These are phyloP conservation scores for Auanema sp. DNA, from an alignment of 2,888 invertebrate genomes.

Conservation along the genomic window DNA sequence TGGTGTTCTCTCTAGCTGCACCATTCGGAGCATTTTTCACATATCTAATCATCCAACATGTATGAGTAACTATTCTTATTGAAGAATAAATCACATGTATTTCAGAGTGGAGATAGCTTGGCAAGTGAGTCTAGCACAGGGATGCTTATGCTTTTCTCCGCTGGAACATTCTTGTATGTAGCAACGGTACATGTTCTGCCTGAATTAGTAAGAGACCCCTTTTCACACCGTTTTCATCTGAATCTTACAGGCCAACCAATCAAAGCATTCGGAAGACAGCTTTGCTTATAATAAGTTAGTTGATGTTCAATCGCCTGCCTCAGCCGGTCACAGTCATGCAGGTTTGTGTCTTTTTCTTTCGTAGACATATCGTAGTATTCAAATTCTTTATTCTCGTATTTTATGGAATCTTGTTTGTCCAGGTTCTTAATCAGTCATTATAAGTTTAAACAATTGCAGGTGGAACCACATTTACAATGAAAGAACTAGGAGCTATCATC, in stretches of 20 bases:
- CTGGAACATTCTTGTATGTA: slow-evolving; percentile 96
- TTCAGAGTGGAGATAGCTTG: slow-evolving; percentile 16
- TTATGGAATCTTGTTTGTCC: background rate
- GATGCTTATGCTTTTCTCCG: slow-evolving; percentile 96
- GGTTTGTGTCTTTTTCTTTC: slow-evolving; percentile 11
- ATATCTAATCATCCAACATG: slow-evolving; percentile 85
- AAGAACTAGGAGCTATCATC: slow-evolving; percentile 82
- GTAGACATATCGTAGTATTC: background rate
- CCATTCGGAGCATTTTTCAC: slow-evolving; percentile 86
- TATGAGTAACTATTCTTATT: slow-evolving; percentile 54
- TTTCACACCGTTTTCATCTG: background rate
- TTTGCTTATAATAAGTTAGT: slow-evolving; percentile 15
- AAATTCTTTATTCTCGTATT: background rate
- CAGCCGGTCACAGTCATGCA: slow-evolving; percentile 25
- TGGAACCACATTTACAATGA: slow-evolving; percentile 72
- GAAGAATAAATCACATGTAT: background rate
- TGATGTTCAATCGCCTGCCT: slow-evolving; percentile 21
- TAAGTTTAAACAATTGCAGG: slow-evolving; percentile 12
- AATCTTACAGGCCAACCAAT: slow-evolving; percentile 10
- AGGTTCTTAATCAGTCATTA: too few relatives aligned
- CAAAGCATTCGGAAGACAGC: slow-evolving; percentile 10
- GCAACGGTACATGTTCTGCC: slow-evolving; percentile 97
- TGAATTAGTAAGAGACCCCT: slow-evolving; percentile 72
- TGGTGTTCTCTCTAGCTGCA: slow-evolving; percentile 89
- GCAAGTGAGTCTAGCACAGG: slow-evolving; percentile 82